A percentile compares a stretch with the other conserved stretches of the same genome.
Conservation (phyloP, 2,797 vertebrate species). For the Liasis olivaceus region DNA sequence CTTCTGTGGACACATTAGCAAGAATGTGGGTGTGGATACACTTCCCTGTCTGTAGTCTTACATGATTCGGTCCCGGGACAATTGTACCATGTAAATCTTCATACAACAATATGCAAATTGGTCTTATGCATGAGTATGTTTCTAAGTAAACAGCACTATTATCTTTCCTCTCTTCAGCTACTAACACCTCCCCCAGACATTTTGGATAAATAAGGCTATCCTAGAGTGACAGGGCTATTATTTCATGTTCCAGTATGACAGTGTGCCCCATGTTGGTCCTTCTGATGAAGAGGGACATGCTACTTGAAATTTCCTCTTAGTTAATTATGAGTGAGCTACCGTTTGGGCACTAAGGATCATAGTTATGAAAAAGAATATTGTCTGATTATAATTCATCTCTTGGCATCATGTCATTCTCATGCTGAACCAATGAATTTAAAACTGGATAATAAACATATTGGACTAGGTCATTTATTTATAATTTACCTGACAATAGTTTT, state of each 20-base stretch:
- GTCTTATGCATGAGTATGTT: not conserved
- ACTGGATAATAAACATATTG: slow-evolving; percentile 55
- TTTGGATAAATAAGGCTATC: slow-evolving; percentile 13
- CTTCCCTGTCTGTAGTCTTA: not conserved
- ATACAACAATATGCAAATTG: not conserved
- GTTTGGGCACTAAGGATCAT: slow-evolving; percentile 8
- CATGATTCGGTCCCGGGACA: not conserved
- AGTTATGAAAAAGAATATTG: slow-evolving; percentile 32
- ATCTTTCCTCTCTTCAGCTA: not conserved
- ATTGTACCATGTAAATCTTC: not conserved
- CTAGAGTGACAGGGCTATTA: not conserved
- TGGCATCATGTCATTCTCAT: slow-evolving; percentile 48
- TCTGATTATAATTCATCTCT: slow-evolving; percentile 37
- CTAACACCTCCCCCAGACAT: not conserved
- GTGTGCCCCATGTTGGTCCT: slow-evolving; percentile 15
- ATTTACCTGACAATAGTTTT: slow-evolving; percentile 64
- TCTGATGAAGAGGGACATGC: not conserved
- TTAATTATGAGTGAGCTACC: not conserved
- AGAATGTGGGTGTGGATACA: not conserved
- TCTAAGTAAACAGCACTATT: not conserved
- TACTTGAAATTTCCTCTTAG: not conserved
- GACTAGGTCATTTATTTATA: slow-evolving; percentile 55
- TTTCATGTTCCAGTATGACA: slow-evolving; percentile 16
- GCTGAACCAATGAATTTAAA: slow-evolving; percentile 41
- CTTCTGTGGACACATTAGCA: not conserved